A percentile compares a stretch with the other conserved stretches of the same genome.
Evolutionary conservation across 2,113 vertebrate species (phyloP).

Genomic region (Malaclemys terrapin): DNA sequence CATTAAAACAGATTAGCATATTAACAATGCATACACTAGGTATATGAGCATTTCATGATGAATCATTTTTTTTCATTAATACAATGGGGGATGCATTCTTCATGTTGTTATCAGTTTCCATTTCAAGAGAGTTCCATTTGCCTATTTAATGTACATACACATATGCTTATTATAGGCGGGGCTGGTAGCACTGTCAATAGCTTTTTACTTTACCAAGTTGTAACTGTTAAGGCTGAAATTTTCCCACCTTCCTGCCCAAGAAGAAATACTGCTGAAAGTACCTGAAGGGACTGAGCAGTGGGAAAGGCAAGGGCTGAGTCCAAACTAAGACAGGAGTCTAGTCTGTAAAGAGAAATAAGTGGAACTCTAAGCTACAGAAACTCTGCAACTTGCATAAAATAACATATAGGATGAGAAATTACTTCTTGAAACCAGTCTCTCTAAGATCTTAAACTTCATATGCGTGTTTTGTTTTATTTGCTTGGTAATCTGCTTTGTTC

Average conservation of each 20-base stretch:
- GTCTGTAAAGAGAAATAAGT: too few relatives aligned
- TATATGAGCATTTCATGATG: background rate
- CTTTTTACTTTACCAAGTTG: background rate
- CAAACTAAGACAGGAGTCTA: too few relatives aligned
- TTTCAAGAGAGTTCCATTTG: background rate
- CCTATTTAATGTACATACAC: accelerated
- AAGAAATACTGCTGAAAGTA: too few relatives aligned
- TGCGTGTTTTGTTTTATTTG: too few relatives aligned
- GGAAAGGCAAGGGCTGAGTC: too few relatives aligned
- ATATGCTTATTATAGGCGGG: background rate
- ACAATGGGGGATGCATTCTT: accelerated
- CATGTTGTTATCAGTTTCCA: background rate
- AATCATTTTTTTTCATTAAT: accelerated
- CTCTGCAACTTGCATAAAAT: too few relatives aligned
- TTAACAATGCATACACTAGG: background rate
- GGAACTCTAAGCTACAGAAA: too few relatives aligned
- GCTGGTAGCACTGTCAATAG: background rate
- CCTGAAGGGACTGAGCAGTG: too few relatives aligned
- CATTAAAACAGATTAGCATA: background rate
- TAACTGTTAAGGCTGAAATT: background rate
- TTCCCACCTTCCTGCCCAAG: background rate
- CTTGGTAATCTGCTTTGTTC: too few relatives aligned
- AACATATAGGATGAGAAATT: too few relatives aligned
- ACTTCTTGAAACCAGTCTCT: too few relatives aligned
- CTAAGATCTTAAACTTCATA: too few relatives aligned